Percentiles rank a stretch among this genome's conserved stretches.
phyloP scores from a whole-genome alignment of 2,797 vertebrate species.

The Pyrocephalus nanus region DNA sequence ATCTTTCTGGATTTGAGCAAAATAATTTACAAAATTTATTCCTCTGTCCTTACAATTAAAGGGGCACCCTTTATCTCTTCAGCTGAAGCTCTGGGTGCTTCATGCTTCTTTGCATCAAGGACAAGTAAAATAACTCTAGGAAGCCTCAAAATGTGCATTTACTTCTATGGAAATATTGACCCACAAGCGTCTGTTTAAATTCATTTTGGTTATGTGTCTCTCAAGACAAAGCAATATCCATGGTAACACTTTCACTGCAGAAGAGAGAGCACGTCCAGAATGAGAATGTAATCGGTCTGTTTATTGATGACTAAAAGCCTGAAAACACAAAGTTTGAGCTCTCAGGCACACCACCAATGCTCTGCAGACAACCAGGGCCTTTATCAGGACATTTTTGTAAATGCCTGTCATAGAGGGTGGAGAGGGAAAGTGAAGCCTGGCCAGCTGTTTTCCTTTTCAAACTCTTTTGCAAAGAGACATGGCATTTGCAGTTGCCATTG shows the following conservation, averaged over 20 bases:
- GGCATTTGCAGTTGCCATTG: not conserved
- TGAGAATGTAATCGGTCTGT: not conserved
- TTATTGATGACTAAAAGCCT: conserved; percentile 27
- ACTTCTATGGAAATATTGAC: conserved; percentile 66
- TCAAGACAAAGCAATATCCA: conserved; percentile 73
- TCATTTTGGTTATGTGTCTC: conserved; percentile 50
- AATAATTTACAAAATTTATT: not conserved
- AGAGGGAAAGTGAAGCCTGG: not conserved
- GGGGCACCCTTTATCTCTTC: not conserved
- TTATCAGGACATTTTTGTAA: not conserved
- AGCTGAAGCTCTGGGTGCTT: not conserved
- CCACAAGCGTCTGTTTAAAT: conserved; percentile 64
- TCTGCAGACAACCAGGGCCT: not conserved
- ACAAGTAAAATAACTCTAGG: not conserved
- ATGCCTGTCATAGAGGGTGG: accelerated
- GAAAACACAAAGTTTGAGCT: conserved; percentile 13
- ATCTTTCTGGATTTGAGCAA: not conserved
- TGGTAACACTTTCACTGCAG: conserved; percentile 64
- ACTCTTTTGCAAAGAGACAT: not conserved
- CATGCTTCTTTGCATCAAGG: not conserved
- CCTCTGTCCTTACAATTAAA: not conserved
- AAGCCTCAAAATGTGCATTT: not conserved
- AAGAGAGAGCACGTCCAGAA: conserved; percentile 26
- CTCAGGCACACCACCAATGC: not conserved
- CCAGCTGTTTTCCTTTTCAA: not conserved